Evolutionary conservation across 1,140 invertebrate species (phyloP).

Genomic region (Eupristina koningsbergeri): DNA sequence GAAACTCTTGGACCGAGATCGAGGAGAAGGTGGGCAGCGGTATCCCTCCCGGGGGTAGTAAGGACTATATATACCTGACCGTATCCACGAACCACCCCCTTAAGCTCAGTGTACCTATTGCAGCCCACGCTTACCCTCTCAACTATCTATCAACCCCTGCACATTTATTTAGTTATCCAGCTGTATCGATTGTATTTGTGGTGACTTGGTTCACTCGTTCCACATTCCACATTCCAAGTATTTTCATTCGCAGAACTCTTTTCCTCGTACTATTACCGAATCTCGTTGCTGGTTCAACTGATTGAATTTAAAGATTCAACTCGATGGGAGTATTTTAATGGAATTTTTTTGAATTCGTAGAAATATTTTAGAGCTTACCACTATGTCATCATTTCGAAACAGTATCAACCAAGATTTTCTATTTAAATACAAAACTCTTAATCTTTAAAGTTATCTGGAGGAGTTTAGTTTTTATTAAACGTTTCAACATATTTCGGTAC

Average conservation of each 20-base stretch:
- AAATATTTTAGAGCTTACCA: not conserved
- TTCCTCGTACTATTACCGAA: not conserved
- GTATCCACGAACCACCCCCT: not conserved
- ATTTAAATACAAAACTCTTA: no score
- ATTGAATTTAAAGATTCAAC: not conserved
- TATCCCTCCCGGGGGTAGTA: not conserved
- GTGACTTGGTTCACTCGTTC: not conserved
- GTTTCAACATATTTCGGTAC: no score
- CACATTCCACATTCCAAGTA: not conserved
- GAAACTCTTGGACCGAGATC: conserved; percentile 45
- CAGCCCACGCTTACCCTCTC: conserved; percentile 1
- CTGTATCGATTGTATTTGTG: not conserved
- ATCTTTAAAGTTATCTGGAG: no score
- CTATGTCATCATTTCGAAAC: no score
- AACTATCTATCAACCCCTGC: not conserved
- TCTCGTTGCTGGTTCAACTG: not conserved
- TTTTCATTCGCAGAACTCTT: not conserved
- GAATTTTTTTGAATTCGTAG: not conserved
- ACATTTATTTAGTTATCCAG: conserved; percentile 14
- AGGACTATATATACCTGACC: not conserved
- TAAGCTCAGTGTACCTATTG: not conserved
- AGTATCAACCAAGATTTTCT: no score
- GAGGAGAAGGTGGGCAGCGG: conserved; percentile 13
- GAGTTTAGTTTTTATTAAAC: no score
- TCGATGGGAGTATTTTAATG: not conserved